phyloP scores from a whole-genome alignment of 2,797 vertebrate genomes.

The Chaenodraco wilsoni region DNA sequence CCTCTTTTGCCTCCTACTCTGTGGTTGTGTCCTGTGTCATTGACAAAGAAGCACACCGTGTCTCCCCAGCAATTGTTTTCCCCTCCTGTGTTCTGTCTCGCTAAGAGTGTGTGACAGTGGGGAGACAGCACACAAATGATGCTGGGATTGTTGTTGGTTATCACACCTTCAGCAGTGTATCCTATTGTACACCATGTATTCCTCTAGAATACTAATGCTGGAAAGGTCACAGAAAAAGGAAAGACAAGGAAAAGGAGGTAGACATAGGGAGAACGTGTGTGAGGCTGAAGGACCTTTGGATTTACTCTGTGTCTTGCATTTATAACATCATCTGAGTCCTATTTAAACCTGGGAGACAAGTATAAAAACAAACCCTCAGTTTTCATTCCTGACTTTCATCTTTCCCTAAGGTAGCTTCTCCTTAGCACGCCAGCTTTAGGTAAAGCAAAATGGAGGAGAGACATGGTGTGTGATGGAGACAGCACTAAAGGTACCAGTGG shows the following conservation, averaged over 20 bases:
- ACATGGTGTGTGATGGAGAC: conserved; percentile 4
- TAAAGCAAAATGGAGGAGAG: not conserved
- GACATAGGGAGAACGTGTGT: conserved; percentile 1
- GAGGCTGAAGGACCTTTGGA: conserved; percentile 1
- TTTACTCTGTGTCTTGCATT: conserved; percentile 10
- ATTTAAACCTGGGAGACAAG: not conserved
- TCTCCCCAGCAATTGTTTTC: conserved; percentile 57
- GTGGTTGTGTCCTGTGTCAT: conserved; percentile 46
- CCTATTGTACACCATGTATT: conserved; percentile 48
- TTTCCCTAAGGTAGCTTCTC: not conserved
- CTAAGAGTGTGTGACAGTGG: conserved; percentile 62
- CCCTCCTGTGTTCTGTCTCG: conserved; percentile 45
- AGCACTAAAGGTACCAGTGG: not conserved
- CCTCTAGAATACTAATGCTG: conserved; percentile 45
- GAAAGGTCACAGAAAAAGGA: conserved; percentile 20
- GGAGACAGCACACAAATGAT: conserved; percentile 58
- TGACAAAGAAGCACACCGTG: conserved; percentile 52
- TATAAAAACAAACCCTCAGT: not conserved
- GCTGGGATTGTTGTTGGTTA: conserved; percentile 63
- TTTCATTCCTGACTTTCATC: not conserved
- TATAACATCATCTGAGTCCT: not conserved
- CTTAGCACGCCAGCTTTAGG: not conserved
- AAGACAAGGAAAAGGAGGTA: not conserved
- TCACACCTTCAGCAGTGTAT: conserved; percentile 50
- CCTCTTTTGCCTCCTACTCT: conserved; percentile 14